Base-by-base conservation (phyloP, 1,140 invertebrate species). In the Bilobella aurantiaca region DNA sequence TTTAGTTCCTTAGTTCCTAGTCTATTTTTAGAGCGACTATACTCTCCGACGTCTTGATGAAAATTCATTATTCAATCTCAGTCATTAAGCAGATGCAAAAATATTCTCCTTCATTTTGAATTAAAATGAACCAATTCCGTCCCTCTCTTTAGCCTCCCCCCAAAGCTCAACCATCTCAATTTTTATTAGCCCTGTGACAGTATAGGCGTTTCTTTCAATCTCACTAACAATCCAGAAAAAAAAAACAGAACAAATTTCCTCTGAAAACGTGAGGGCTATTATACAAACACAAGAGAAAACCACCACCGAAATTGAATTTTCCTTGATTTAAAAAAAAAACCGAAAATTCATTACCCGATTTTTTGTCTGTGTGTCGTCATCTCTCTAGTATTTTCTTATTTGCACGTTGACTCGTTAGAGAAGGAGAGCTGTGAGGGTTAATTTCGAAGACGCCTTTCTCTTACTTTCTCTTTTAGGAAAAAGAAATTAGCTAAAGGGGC, bases 261-360 rank as follows among this genome's bases (percentile, higher is more conserved):
- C n/a, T n/a, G n/a, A n/a, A n/a, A n/a, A n/a, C n/a, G n/a, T n/a
- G n/a, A n/a, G n/a, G n/a, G n/a, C n/a, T n/a, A n/a, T n/a, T n/a
- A n/a, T n/a, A n/a, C n/a, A n/a, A n/a, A n/a, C n/a, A n/a, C n/a
- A n/a, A n/a, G n/a, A n/a, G n/a, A n/a, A n/a, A n/a, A n/a, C n/a
- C n/a, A n/a, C n/a, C n/a, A n/a, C n/a, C n/a, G n/a, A n/a, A n/a
- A n/a, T n/a, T n/a, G n/a, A n/a, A n/a, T n/a, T n/a, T n/a, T n/a
- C n/a, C n/a, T n/a, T n/a, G 59, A 62, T 16, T 59, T 68, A 65
- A 60, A 59, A 49, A 58, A 68, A 65, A 68, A n/a, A n/a, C n/a
- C 46, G 68, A 69, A 69, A 66, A 69, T 69, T 69, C 68, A 69
- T 69, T 69, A 66, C 68, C 61, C 53, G 60, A 69, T 69, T 69